These are phyloP conservation scores for Lamprotornis superbus DNA, from an alignment of 2,113 vertebrate genomes.

Conservation along the genomic window DNA sequence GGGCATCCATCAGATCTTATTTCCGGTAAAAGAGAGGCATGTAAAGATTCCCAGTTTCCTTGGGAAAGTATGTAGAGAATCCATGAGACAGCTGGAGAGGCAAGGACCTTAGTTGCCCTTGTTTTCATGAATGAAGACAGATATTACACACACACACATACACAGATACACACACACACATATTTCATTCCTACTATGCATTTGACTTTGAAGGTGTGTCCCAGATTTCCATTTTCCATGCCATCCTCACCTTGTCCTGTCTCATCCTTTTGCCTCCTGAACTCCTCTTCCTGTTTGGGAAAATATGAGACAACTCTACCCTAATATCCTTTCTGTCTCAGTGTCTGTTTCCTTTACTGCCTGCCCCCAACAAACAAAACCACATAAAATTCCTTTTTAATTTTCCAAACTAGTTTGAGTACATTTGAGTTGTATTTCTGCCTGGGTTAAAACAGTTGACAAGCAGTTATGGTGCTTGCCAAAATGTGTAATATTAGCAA, in stretches of 20 bases:
- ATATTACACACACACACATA: not conserved
- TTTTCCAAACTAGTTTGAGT: not conserved
- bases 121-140: not conserved
- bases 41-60: not conserved
- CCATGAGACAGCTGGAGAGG: not conserved
- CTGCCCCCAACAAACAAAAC: not conserved
- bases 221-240: not conserved
- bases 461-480: not conserved
- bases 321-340: not conserved
- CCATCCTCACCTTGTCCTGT: not conserved
- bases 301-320: not conserved
- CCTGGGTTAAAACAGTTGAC: not conserved
- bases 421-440: not conserved
- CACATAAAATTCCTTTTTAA: not conserved
- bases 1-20: not conserved
- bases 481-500: not conserved
- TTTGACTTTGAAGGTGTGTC: not conserved
- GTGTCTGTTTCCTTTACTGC: not conserved
- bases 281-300: not conserved
- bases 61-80: not conserved
- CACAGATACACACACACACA: no score
- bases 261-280: not conserved
- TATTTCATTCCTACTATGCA: not conserved
- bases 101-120: not conserved
- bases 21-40: not conserved